Conservation (phyloP, 2,113 vertebrate genomes). For the Heterochromis multidens region DNA sequence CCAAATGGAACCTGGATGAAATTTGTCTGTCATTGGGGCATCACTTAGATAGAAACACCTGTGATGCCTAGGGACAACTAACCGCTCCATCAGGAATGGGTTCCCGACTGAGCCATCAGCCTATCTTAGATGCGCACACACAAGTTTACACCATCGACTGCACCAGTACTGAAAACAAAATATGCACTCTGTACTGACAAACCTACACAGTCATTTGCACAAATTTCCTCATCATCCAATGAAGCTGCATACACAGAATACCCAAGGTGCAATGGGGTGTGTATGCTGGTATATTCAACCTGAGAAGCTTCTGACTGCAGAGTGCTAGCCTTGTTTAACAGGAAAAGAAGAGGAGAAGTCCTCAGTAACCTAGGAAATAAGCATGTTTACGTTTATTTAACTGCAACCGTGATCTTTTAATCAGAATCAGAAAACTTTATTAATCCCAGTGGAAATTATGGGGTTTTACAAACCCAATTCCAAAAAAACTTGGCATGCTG, state of each 20-base stretch:
- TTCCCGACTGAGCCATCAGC: slow-evolving; percentile 2
- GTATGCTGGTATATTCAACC: neutral
- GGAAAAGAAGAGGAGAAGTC: neutral
- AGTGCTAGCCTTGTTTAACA: neutral
- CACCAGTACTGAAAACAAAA: neutral
- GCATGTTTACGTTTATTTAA: neutral
- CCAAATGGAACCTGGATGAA: slow-evolving; percentile 63
- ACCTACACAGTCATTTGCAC: neutral
- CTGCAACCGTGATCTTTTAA: neutral
- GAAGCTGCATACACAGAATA: too few species aligned
- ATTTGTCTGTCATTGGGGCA: slow-evolving; percentile 60
- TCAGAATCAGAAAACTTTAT: too few species aligned
- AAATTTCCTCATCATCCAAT: neutral
- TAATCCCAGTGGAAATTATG: too few species aligned
- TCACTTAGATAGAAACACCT: slow-evolving; percentile 65
- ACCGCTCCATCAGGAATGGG: slow-evolving; percentile 44
- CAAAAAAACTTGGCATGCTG: too few species aligned
- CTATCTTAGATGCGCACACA: neutral
- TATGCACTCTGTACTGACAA: neutral
- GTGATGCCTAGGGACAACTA: slow-evolving; percentile 54
- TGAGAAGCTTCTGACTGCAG: neutral
- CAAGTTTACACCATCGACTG: neutral
- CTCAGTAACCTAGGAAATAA: neutral
- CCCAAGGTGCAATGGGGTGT: neutral
- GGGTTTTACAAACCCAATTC: neutral